A percentile compares a stretch with the other conserved stretches of the same genome.
phyloP scores from a whole-genome alignment of 2,113 vertebrate species.

The Nibea albiflora region DNA sequence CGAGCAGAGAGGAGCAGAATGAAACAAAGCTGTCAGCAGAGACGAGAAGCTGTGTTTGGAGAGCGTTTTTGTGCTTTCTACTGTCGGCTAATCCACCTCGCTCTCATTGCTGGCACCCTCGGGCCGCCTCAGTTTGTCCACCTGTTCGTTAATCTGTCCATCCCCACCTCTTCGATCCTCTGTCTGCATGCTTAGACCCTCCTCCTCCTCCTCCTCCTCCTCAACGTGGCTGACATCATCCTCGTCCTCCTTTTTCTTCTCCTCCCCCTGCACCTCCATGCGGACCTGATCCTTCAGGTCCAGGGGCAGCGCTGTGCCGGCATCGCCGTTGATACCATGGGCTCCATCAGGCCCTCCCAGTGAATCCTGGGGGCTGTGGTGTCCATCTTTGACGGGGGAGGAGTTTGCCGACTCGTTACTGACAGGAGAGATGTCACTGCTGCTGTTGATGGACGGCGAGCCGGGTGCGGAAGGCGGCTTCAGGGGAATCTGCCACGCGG shows the following conservation, averaged over 20 bases:
- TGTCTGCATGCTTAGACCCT: constrained; percentile 88
- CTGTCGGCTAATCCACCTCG: constrained; percentile 89
- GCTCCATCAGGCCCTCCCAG: constrained; percentile 76
- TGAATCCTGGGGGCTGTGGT: constrained; percentile 87
- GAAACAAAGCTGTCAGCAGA: constrained; percentile 45
- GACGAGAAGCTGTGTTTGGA: constrained; percentile 48
- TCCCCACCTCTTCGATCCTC: constrained; percentile 94
- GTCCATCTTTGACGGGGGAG: constrained; percentile 91
- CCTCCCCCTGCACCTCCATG: constrained; percentile 98
- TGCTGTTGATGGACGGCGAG: constrained; percentile 88
- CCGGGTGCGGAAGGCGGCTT: constrained; percentile 87
- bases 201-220: constrained; percentile 85
- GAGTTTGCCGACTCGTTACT: constrained; percentile 91
- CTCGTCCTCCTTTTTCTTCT: constrained; percentile 87
- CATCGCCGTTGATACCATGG: constrained; percentile 80
- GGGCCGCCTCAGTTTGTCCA: constrained; percentile 94
- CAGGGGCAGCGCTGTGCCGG: constrained; percentile 65
- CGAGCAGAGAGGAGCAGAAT: constrained; percentile 36
- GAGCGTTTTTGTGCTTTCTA: constrained; percentile 55
- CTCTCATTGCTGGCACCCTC: constrained; percentile 96
- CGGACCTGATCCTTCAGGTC: constrained; percentile 91
- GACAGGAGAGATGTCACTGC: constrained; percentile 97
- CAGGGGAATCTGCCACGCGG: constrained; percentile 95
- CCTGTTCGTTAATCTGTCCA: constrained; percentile 97
- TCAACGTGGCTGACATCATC: constrained; percentile 71